Base-by-base conservation (phyloP, 92 coral and sea anemone genomes). In the Virgularia gustaviana region DNA sequence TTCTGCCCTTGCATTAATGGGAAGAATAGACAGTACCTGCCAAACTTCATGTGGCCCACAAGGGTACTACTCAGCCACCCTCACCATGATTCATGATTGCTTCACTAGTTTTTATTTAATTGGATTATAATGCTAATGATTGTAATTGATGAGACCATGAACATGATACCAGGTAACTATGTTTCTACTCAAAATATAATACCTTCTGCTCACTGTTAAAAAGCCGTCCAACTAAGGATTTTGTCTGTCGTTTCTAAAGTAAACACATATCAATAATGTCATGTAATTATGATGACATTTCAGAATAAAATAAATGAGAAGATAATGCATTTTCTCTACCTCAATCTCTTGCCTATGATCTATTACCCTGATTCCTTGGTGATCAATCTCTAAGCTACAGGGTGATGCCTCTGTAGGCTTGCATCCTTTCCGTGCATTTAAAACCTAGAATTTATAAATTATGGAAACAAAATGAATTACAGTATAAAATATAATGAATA, bases 131-230 rank as follows among this genome's bases (percentile, higher is more conserved):
- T n/a, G n/a, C n/a, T n/a, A n/a, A n/a, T n/a, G n/a, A n/a, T n/a
- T n/a, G n/a, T n/a, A n/a, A n/a, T n/a, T n/a, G n/a, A n/a, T n/a
- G n/a, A n/a, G n/a, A n/a, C n/a, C n/a, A n/a, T n/a, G n/a, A n/a
- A n/a, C n/a, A n/a, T n/a, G n/a, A n/a, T n/a, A n/a, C n/a, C n/a
- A n/a, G n/a, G n/a, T n/a, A n/a, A n/a, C n/a, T n/a, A n/a, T n/a
- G n/a, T n/a, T n/a, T n/a, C n/a, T n/a, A n/a, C n/a, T n/a, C 20
- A 22, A 4, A 13, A 43, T 43, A 43, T 13, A 43, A 49, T 35
- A 92, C 98, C 91, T 85, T 85, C 71, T 83, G 87, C 27, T 92
- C 98, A 63, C 75, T 92, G 6, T 89, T 95, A 68, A 89, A 92
- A 32, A 89, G 59, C 63, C 90, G 86, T 63, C 96, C 91, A 30